Evolutionary conservation across 2,888 invertebrate genomes (phyloP), one percentile per base, ranked within the genome.

Genomic region (Acleris laterana): DNA sequence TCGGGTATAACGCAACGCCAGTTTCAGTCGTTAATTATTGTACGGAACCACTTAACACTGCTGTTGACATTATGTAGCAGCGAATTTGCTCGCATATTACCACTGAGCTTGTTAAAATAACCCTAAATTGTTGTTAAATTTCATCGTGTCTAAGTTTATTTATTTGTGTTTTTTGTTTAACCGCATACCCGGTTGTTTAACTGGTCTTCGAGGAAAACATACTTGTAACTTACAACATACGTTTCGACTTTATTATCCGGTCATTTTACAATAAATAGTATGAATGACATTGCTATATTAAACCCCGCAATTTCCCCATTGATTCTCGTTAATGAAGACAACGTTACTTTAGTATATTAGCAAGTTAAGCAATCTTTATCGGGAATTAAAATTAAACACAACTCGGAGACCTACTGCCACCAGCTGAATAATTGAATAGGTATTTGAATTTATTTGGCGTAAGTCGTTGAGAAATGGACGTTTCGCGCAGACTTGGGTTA

Each of bases 31-130:
- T 73, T 77, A 75, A 77, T 77, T 74, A 74, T 74, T 71, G 72
- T 55, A 63, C 69, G 69, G 64, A 63, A 71, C 74, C 75, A 73
- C 70, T 79, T 75, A 73, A 66, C 68, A 68, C 71, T 74, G 77
- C 75, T 72, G 77, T 77, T 82, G 81, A 83, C 82, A 81, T 63
- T 63, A 51, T 51, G 49, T 59, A 46, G 57, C 57, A 46, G 42
- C 44, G 57, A 25, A 48, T 57, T 57, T 59, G 49, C 49, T 59
- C 58, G 49, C 58, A 58, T 44, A 59, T 59, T 59, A 59, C 20
- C 48, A 22, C 58, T 7, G 25, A 13, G 58, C 49, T 59, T 28
- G 58, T 57, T 20, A 46, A 59, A 49, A 49, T 59, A 32, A n/a
- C 28, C 58, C 49, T 38, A 38, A 49, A 49, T 49, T 59, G 58